These are phyloP conservation scores for Tamias sibiricus DNA, from an alignment of 2,113 vertebrate genomes.

Conservation along the genomic window DNA sequence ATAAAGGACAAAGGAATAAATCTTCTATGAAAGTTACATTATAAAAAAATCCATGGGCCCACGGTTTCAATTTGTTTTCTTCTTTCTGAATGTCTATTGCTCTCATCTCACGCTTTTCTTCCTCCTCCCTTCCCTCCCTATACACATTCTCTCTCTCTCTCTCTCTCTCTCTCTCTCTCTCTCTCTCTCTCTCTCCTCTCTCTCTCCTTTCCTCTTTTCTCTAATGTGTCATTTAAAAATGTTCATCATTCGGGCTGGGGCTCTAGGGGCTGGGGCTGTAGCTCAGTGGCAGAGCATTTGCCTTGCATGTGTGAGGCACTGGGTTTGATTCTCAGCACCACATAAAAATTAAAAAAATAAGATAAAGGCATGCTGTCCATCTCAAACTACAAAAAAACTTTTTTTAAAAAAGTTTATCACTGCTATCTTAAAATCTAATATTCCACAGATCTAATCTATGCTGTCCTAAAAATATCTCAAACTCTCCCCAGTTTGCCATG, in stretches of 20 bases:
- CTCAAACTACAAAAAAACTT: no score
- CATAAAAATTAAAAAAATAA: no score
- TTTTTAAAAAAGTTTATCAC: no score
- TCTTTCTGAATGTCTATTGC: background rate
- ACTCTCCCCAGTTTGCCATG: background rate
- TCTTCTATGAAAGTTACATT: background rate
- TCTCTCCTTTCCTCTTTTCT: no score
- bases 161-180: no score
- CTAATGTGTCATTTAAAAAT: background rate
- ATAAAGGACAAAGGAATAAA: conserved; percentile 60
- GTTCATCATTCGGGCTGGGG: background rate
- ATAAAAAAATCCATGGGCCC: background rate
- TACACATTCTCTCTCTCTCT: no score
- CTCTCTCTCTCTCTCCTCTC: no score
- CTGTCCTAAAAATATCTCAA: background rate
- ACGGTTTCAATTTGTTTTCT: conserved; percentile 12
- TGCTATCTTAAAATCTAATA: background rate
- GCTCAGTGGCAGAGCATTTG: no score
- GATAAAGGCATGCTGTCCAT: no score
- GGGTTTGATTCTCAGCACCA: no score
- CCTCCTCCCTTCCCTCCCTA: background rate
- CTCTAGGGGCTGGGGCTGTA: no score
- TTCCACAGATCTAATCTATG: background rate
- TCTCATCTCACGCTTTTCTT: background rate
- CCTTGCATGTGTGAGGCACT: no score